Percentiles rank a stretch among this genome's conserved stretches.
phyloP scores from a whole-genome alignment of 2,113 vertebrate species.

The Phoenicopterus ruber region DNA sequence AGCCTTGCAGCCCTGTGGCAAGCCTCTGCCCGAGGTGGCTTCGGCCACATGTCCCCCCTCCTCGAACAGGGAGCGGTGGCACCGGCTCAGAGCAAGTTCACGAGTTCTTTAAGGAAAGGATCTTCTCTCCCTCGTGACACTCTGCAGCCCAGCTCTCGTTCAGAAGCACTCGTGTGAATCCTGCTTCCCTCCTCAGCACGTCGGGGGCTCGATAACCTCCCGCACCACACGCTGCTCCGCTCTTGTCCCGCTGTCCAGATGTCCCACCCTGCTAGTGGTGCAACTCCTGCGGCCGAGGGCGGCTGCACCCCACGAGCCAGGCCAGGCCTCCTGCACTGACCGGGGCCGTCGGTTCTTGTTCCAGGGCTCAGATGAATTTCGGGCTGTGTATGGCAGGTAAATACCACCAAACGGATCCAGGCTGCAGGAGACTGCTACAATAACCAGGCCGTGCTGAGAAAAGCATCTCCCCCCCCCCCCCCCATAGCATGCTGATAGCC shows the following conservation, averaged over 20 bases:
- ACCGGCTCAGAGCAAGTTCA: neutral
- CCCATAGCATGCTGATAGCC: neutral
- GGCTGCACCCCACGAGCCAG: neutral
- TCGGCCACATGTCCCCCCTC: neutral
- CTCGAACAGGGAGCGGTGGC: rapidly evolving
- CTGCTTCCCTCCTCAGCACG: neutral
- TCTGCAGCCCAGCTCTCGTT: neutral
- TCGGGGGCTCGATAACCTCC: rapidly evolving
- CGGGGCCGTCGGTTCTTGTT: neutral
- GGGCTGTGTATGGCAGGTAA: neutral
- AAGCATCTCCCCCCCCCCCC: neutral
- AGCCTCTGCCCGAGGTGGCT: neutral
- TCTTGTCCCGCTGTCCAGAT: neutral
- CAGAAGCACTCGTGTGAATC: neutral
- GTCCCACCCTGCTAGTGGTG: neutral
- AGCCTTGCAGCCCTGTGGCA: neutral
- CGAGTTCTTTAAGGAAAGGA: neutral
- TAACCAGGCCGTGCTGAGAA: neutral
- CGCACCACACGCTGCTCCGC: rapidly evolving
- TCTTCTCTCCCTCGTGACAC: neutral
- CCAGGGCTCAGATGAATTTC: neutral
- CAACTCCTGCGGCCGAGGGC: too few species aligned
- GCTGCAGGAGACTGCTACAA: neutral
- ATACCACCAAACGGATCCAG: neutral
- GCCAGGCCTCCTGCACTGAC: neutral